phyloP scores from a whole-genome alignment of 2,797 vertebrate species.

The Eospalax fontanierii region DNA sequence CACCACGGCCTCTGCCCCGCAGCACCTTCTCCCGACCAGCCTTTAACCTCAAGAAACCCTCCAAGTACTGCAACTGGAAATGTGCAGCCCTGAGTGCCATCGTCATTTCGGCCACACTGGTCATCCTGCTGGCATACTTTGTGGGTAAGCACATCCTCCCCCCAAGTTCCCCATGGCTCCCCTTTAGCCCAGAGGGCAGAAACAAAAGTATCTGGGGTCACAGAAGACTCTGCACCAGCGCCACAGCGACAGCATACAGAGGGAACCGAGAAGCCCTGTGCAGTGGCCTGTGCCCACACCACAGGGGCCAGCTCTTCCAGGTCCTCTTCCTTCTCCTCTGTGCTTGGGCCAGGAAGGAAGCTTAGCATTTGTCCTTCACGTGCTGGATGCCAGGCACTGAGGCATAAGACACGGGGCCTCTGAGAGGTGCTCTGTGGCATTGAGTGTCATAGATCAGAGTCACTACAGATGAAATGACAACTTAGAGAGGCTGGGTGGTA shows the following conservation, averaged over 20 bases:
- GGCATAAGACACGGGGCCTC: background rate
- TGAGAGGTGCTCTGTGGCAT: background rate
- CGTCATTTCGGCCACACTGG: constrained; percentile 96
- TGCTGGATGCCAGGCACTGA: background rate
- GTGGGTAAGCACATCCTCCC: constrained; percentile 93
- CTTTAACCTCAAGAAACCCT: constrained; percentile 99
- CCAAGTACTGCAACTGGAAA: constrained; percentile 99
- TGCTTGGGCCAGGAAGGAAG: background rate
- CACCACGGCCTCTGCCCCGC: constrained; percentile 97
- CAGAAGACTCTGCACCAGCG: background rate
- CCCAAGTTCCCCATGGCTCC: background rate
- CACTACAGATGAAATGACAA: background rate
- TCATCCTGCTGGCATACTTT: constrained; percentile 98
- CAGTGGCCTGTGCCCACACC: background rate
- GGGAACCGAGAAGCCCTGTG: background rate
- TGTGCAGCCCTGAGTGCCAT: constrained; percentile 98
- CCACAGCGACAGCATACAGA: fast-evolving
- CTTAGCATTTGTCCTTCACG: background rate
- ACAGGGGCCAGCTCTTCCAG: background rate
- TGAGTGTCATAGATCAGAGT: background rate
- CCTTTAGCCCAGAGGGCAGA: constrained; percentile 8
- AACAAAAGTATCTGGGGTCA: background rate
- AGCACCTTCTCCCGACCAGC: constrained; percentile 96
- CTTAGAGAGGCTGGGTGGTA: background rate
- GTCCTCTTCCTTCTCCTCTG: background rate